These are phyloP conservation scores for Thermophis baileyi DNA, from an alignment of 2,113 vertebrate genomes.

Conservation along the genomic window DNA sequence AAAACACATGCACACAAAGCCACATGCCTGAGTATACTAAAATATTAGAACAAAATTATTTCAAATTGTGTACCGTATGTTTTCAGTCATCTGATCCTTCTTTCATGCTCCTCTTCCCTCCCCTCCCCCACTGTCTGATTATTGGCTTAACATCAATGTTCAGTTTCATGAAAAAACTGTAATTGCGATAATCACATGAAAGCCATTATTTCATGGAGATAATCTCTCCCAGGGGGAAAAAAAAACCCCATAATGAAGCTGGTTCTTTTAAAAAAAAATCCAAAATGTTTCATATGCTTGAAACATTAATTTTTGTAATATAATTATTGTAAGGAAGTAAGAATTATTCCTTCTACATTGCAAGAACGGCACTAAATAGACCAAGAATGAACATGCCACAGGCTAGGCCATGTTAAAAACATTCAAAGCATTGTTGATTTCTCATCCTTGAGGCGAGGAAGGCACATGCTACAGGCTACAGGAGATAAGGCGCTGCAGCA, in stretches of 20 bases:
- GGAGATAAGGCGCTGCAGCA: slow-evolving; percentile 38
- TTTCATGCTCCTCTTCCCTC: slow-evolving; percentile 6
- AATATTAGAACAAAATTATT: slow-evolving; percentile 57
- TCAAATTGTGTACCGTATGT: slow-evolving; percentile 29
- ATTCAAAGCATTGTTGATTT: slow-evolving; percentile 62
- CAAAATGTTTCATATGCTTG: slow-evolving; percentile 54
- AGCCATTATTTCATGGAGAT: slow-evolving; percentile 62
- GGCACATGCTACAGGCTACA: slow-evolving; percentile 42
- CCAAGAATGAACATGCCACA: slow-evolving; percentile 63
- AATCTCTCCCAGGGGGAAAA: slow-evolving; percentile 55
- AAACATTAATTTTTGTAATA: slow-evolving; percentile 58
- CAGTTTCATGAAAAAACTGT: slow-evolving; percentile 62
- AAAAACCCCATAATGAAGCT: slow-evolving; percentile 53
- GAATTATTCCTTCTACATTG: slow-evolving; percentile 47
- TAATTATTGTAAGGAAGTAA: slow-evolving; percentile 42
- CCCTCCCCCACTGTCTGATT: slow-evolving; percentile 14
- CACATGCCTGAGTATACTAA: slow-evolving; percentile 37
- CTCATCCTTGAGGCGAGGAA: slow-evolving; percentile 50
- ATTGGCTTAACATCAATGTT: slow-evolving; percentile 60
- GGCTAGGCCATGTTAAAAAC: slow-evolving; percentile 70
- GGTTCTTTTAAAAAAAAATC: slow-evolving; percentile 51
- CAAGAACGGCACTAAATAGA: slow-evolving; percentile 35
- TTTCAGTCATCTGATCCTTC: slow-evolving; percentile 55
- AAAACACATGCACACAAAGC: neutral
- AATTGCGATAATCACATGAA: slow-evolving; percentile 73